Evolutionary conservation across 1,140 invertebrate genomes (phyloP).

Genomic region (Tribolium castaneum): DNA sequence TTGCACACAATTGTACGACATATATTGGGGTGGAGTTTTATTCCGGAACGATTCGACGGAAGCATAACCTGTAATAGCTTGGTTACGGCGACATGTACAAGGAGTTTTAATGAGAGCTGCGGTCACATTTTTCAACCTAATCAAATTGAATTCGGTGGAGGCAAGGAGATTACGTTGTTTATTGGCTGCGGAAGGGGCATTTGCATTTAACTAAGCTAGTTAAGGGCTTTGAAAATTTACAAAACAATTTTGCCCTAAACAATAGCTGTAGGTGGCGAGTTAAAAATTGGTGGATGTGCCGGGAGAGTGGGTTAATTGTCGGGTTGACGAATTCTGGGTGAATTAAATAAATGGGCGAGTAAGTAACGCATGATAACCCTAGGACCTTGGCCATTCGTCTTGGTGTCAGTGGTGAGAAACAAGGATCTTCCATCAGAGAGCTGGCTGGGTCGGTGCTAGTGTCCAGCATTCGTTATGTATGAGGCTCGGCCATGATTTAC

Average conservation of each 20-base stretch:
- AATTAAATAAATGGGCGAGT: slow-evolving; percentile 27
- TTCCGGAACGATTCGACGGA: slow-evolving; percentile 1
- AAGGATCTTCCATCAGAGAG: slow-evolving; percentile 50
- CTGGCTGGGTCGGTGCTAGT: slow-evolving; percentile 31
- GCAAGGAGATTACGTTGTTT: neutral
- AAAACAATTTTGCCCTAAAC: neutral
- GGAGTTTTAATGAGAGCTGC: neutral
- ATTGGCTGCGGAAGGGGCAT: neutral
- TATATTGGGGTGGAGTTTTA: slow-evolving; percentile 19
- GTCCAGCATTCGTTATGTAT: slow-evolving; percentile 47
- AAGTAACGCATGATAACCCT: slow-evolving; percentile 55
- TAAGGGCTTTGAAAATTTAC: neutral
- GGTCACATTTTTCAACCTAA: neutral
- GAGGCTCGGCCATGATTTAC: slow-evolving; percentile 48
- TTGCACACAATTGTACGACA: slow-evolving; percentile 35
- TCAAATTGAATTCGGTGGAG: neutral
- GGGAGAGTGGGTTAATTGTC: neutral
- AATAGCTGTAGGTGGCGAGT: neutral
- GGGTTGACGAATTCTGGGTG: neutral
- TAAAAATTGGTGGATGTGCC: neutral
- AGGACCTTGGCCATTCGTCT: slow-evolving; percentile 54
- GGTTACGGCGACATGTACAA: neutral
- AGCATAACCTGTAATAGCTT: slow-evolving; percentile 22
- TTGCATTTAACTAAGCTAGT: slow-evolving; percentile 2
- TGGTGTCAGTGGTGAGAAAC: slow-evolving; percentile 49